Evolutionary conservation across 2,113 vertebrate species (phyloP).

Genomic region (Zapornia atra): DNA sequence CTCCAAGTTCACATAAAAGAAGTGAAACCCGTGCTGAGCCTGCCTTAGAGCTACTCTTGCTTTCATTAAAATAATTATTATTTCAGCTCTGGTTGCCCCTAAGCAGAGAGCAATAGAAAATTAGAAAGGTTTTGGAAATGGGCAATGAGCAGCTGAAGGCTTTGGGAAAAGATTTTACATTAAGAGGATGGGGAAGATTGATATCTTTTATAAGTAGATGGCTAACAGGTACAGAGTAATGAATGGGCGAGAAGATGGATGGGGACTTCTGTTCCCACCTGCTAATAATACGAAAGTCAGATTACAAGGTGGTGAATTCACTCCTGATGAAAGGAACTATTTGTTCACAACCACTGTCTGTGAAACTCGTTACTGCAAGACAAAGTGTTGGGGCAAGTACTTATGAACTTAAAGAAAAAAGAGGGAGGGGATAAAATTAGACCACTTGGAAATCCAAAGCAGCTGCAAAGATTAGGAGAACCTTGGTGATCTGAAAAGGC

Average conservation of each 20-base stretch:
- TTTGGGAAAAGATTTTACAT: neutral
- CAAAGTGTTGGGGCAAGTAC: neutral
- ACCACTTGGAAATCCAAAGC: neutral
- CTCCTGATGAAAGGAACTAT: slow-evolving; percentile 24
- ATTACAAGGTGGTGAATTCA: slow-evolving; percentile 42
- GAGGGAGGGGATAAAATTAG: neutral
- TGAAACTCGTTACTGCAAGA: neutral
- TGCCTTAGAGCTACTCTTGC: neutral
- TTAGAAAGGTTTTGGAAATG: neutral
- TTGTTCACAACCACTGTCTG: neutral
- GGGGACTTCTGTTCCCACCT: slow-evolving; percentile 53
- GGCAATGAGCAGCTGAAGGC: neutral
- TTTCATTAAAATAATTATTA: slow-evolving; percentile 36
- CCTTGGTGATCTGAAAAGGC: neutral
- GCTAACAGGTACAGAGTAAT: slow-evolving; percentile 62
- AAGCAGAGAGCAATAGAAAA: neutral
- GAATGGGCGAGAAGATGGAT: slow-evolving; percentile 54
- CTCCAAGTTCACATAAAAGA: neutral
- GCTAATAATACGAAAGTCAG: slow-evolving; percentile 49
- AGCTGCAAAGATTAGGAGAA: neutral
- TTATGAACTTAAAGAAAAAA: neutral
- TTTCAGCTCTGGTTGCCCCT: neutral
- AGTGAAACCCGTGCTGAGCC: neutral
- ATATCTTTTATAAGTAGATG: slow-evolving; percentile 45
- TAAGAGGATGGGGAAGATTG: slow-evolving; percentile 30